These are phyloP conservation scores for Larimichthys crocea DNA, from an alignment of 2,113 vertebrate genomes.

Conservation along the genomic window DNA sequence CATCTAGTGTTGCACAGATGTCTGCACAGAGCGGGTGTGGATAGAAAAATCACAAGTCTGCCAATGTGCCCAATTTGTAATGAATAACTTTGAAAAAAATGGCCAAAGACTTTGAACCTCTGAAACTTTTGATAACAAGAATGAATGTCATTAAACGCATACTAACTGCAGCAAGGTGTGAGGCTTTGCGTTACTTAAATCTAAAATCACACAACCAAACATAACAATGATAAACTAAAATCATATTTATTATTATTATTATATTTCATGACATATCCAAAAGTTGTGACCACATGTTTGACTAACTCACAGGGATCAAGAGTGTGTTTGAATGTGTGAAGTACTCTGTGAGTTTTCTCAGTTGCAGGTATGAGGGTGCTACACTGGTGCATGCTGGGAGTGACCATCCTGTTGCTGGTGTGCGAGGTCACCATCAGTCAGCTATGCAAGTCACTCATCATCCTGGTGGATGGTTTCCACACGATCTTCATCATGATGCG, in stretches of 20 bases:
- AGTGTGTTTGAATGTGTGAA: not conserved
- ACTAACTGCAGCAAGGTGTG: too few relatives aligned
- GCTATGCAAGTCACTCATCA: constrained; percentile 82
- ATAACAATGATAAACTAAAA: too few relatives aligned
- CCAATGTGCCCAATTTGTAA: too few relatives aligned
- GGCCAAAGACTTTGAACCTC: too few relatives aligned
- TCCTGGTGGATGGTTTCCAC: constrained; percentile 81
- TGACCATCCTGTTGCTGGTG: constrained; percentile 74
- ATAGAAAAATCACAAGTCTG: too few relatives aligned
- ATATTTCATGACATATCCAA: too few relatives aligned
- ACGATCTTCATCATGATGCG: constrained; percentile 79
- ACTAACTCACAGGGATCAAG: too few relatives aligned
- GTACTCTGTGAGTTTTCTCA: constrained; percentile 3
- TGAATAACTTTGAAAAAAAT: too few relatives aligned
- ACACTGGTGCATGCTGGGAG: constrained; percentile 69
- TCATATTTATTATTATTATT: too few relatives aligned
- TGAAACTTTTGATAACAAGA: not conserved
- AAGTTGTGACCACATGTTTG: too few relatives aligned
- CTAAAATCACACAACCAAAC: too few relatives aligned
- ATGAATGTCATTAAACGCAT: not conserved
- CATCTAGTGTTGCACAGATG: not conserved
- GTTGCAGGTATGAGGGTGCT: constrained; percentile 65
- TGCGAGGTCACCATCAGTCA: constrained; percentile 78
- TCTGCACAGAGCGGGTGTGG: too few relatives aligned
- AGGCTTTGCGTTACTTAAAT: not conserved